phyloP scores from a whole-genome alignment of 2,888 invertebrate species.

The Prosopocoilus inquinatus region DNA sequence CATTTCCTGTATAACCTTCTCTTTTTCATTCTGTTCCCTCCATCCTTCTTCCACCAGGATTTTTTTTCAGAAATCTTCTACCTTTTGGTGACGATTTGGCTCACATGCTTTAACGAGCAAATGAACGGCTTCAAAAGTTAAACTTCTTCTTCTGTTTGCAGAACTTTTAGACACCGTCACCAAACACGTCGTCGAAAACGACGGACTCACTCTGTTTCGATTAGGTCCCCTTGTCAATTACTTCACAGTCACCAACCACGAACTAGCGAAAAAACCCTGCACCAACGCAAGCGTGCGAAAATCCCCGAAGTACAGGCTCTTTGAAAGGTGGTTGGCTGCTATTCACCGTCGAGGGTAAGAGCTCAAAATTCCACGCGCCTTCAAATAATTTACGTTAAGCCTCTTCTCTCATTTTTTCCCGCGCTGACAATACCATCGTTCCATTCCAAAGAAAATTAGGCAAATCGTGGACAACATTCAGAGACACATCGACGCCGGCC shows the following conservation, averaged over 20 bases:
- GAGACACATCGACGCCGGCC: conserved; percentile 70
- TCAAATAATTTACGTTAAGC: background rate
- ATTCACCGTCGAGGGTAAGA: conserved; percentile 34
- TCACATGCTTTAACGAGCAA: too few relatives aligned
- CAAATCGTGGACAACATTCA: conserved; percentile 60
- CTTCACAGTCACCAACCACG: conserved; percentile 24
- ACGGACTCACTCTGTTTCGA: conserved; percentile 19
- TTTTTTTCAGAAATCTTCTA: too few relatives aligned
- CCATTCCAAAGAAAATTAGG: too few relatives aligned
- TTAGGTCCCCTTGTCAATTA: conserved; percentile 19
- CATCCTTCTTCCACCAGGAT: too few relatives aligned
- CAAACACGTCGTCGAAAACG: conserved; percentile 22
- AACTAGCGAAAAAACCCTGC: conserved; percentile 29
- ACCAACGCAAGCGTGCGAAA: conserved; percentile 35
- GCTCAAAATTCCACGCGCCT: background rate
- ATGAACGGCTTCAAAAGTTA: too few relatives aligned
- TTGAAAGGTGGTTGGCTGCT: conserved; percentile 37
- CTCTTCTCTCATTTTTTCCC: background rate
- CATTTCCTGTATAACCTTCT: too few relatives aligned
- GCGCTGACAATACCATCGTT: too few relatives aligned
- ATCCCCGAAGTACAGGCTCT: conserved; percentile 33
- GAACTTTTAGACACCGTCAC: conserved; percentile 7
- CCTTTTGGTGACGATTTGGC: too few relatives aligned
- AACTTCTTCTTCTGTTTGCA: too few relatives aligned
- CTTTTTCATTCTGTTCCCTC: too few relatives aligned